phyloP scores from a whole-genome alignment of 64 coral and sea anemone genomes.

The Stichodactyla helianthus region DNA sequence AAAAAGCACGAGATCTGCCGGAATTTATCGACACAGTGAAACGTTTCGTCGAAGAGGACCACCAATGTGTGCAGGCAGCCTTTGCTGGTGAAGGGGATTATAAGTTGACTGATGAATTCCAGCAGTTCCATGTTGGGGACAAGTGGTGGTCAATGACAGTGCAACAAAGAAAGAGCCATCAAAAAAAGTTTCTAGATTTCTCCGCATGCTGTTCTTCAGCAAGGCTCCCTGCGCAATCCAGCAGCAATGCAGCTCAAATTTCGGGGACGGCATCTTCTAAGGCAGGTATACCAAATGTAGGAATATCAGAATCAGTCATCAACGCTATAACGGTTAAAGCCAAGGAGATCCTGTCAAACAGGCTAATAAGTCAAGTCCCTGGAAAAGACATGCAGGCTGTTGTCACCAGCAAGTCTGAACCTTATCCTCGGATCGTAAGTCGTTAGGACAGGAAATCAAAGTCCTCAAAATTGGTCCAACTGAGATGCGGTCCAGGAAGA shows the following conservation, averaged over 20 bases:
- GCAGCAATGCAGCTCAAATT: slow-evolving; percentile 8
- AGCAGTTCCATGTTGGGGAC: slow-evolving; percentile 2
- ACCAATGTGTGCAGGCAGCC: background rate
- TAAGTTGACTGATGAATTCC: background rate
- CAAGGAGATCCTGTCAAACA: background rate
- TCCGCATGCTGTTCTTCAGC: background rate
- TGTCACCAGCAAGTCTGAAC: slow-evolving; percentile 5
- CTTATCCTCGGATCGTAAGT: slow-evolving; percentile 14
- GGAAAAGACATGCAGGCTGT: background rate
- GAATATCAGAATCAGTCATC: slow-evolving; percentile 4
- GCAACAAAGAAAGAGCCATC: slow-evolving; percentile 15
- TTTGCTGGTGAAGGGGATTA: slow-evolving; percentile 14
- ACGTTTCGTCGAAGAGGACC: slow-evolving; percentile 16
- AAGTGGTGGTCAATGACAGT: slow-evolving; percentile 16
- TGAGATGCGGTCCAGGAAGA: slow-evolving; percentile 14
- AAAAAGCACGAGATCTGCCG: slow-evolving; percentile 12
- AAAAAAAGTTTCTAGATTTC: slow-evolving; percentile 6
- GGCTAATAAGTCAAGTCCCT: slow-evolving; percentile 3
- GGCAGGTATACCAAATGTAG: background rate
- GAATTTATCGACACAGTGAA: slow-evolving; percentile 11
- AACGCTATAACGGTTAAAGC: background rate
- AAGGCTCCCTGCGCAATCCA: background rate
- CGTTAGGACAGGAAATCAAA: slow-evolving; percentile 6
- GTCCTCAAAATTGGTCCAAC: slow-evolving; percentile 7
- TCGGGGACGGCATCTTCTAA: background rate